Base-by-base conservation (phyloP, 2,888 invertebrate species). In the Diaprepes abbreviatus region DNA sequence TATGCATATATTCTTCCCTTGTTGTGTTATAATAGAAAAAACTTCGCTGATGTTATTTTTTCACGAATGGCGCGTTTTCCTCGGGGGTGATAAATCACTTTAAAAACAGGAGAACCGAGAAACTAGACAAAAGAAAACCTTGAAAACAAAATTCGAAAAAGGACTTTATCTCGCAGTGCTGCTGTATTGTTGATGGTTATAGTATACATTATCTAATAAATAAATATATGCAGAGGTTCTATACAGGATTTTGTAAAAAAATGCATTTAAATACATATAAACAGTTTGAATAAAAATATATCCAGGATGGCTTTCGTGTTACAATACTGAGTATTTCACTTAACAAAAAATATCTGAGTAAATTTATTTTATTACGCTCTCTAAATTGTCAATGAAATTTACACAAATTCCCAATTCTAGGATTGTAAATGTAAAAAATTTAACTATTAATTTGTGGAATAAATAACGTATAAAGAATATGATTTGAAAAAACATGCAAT, bases 71-170 rank as follows among this genome's bases (percentile, higher is more conserved):
- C 24, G 5, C 24, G 24, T 24, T 24, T 24, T 21, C 3, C 36
- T 36, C n/a, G 1, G 1, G n/a, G 3, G 17, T 35, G 31, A 52
- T 31, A 7, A 52, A 52, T 17, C 21, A 31, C 16, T 21, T 7
- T 9, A 9, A 21, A 16, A 31, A 31, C 17, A 16, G 40, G 40
- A 17, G 7, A 17, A n/a, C 7, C 28, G 48, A 28, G 9, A 28
- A 28, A 14, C 28, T 50, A 50, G 28, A 50, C 28, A 28, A 28
- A 28, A 28, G 48, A 50, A 16, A 50, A 50, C 48, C 48, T 50
- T 50, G 48, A 50, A 28, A 50, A 28, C 21, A 43, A 21, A 43
- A 17, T 2, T 19, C 17, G 6, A 4, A 19, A 40, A 31, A 28
- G 6, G 21, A 1, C 9, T 40, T 40, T 40, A 40, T 40, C 7